These are phyloP conservation scores for Platanista minor DNA, from an alignment of 2,113 vertebrate species.

Conservation along the genomic window DNA sequence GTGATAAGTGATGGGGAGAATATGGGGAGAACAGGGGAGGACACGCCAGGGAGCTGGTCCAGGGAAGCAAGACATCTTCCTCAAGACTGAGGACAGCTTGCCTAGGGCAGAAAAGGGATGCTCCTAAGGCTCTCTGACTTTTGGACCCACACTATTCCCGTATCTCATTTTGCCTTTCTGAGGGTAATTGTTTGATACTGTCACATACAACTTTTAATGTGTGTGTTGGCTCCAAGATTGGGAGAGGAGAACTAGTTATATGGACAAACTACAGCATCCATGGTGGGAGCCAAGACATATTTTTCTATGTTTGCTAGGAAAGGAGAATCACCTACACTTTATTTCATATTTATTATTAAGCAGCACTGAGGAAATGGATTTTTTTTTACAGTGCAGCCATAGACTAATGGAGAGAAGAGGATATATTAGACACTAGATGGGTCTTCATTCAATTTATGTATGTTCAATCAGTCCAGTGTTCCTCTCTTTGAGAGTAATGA, in stretches of 20 bases:
- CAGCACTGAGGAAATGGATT: constrained; percentile 10
- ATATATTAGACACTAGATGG: background rate
- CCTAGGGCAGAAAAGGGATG: background rate
- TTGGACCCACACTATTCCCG: background rate
- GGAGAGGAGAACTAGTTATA: background rate
- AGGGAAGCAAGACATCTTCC: background rate
- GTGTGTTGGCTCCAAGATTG: background rate
- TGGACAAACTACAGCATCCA: background rate
- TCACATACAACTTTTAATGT: background rate
- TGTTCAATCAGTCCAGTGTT: background rate
- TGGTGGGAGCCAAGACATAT: background rate
- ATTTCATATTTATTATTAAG: constrained; percentile 56
- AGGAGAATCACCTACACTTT: constrained; percentile 19
- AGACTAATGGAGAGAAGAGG: constrained; percentile 23
- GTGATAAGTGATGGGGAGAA: background rate
- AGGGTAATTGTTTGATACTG: background rate
- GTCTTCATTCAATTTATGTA: constrained; percentile 13
- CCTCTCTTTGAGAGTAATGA: constrained; percentile 19
- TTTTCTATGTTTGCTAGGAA: constrained; percentile 16
- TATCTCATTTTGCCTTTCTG: background rate
- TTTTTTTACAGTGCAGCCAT: background rate
- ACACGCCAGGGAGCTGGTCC: background rate
- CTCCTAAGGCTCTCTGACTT: background rate
- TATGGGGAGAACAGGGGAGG: background rate
- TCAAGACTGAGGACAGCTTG: background rate